phyloP scores from a whole-genome alignment of 2,888 invertebrate species.

The Thera britannica region DNA sequence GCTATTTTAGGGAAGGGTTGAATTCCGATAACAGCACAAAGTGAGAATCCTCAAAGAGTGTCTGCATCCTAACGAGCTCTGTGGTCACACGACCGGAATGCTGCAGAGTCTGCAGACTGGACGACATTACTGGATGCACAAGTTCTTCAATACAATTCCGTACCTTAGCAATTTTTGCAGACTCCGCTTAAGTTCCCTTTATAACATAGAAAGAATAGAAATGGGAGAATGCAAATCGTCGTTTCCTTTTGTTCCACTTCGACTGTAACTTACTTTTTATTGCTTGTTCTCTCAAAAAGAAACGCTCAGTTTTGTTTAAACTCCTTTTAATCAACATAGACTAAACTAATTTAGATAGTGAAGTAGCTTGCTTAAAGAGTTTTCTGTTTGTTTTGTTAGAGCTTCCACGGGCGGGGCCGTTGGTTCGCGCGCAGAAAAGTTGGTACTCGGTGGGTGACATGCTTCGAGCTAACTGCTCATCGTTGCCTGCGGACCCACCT shows the following conservation, averaged over 20 bases:
- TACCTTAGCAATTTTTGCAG: slow-evolving; percentile 10
- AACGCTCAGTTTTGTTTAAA: slow-evolving; percentile 26
- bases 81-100: slow-evolving; percentile 22
- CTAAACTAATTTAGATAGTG: slow-evolving; percentile 32
- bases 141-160: slow-evolving; percentile 25
- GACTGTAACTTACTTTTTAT: slow-evolving; percentile 30
- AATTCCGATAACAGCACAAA: slow-evolving; percentile 30
- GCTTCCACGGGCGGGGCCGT: slow-evolving; percentile 86
- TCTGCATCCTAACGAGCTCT: slow-evolving; percentile 27
- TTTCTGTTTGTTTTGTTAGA: slow-evolving; percentile 70
- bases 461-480: slow-evolving; percentile 88
- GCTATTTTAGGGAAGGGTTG: neutral
- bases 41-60: slow-evolving; percentile 31
- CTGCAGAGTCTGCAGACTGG: slow-evolving; percentile 18
- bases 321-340: slow-evolving; percentile 34
- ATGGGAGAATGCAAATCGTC: slow-evolving; percentile 18
- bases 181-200: slow-evolving; percentile 10
- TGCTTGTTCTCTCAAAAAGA: slow-evolving; percentile 25
- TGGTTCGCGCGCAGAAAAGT: slow-evolving; percentile 86
- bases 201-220: slow-evolving; percentile 15
- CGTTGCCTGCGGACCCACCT: slow-evolving; percentile 87
- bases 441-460: slow-evolving; percentile 89
- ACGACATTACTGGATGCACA: slow-evolving; percentile 14
- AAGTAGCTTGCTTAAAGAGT: slow-evolving; percentile 18
- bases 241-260: slow-evolving; percentile 23